Evolutionary conservation across 2,888 invertebrate species (phyloP).

Genomic region (Drosophila rubida): DNA sequence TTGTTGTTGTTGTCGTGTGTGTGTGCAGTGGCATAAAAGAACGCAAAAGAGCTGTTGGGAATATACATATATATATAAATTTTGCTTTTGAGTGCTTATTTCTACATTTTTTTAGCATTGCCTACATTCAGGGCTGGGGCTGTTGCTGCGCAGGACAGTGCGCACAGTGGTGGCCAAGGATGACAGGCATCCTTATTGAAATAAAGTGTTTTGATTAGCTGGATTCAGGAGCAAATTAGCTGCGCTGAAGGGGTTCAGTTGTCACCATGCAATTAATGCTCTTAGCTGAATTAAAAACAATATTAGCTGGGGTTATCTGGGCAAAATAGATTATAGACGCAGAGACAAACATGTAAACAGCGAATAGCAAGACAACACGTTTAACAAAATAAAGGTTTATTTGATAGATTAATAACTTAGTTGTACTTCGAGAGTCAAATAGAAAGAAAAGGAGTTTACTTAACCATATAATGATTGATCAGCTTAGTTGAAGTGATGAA

Average conservation of each 20-base stretch:
- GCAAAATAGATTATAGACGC: too few relatives aligned
- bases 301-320: too few relatives aligned
- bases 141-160: slow-evolving; percentile 22
- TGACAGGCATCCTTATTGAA: background rate
- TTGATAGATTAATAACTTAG: too few relatives aligned
- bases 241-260: too few relatives aligned
- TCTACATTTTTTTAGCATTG: slow-evolving; percentile 49
- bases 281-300: too few relatives aligned
- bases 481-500: too few relatives aligned
- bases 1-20: slow-evolving; percentile 33
- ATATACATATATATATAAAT: slow-evolving; percentile 28
- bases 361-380: too few relatives aligned
- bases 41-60: slow-evolving; percentile 51
- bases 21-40: slow-evolving; percentile 60
- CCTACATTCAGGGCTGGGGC: slow-evolving; percentile 48
- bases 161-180: slow-evolving; percentile 49
- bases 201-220: background rate
- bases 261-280: background rate
- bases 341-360: too few relatives aligned
- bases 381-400: too few relatives aligned
- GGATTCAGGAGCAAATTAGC: slow-evolving; percentile 3
- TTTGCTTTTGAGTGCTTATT: slow-evolving; percentile 57
- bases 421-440: too few relatives aligned
- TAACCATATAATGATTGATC: too few relatives aligned
- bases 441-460: too few relatives aligned